Conservation (phyloP, 2,888 invertebrate genomes). For the Allolobophora icterica region DNA sequence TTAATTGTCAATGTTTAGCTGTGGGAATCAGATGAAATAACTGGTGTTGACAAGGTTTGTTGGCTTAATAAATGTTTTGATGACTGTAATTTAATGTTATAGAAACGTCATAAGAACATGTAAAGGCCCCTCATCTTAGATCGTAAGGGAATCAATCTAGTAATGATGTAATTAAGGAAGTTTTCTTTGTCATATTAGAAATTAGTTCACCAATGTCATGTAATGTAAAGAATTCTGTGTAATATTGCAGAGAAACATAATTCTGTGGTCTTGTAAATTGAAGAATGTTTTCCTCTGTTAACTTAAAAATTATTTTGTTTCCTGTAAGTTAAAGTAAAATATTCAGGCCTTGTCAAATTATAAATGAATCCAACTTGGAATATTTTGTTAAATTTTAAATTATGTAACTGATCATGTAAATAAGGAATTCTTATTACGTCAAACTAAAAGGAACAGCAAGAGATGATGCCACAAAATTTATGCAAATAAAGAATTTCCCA, state of each 20-base stretch:
- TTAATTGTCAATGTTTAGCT: not conserved
- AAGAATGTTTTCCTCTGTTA: not conserved
- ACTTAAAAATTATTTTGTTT: not conserved
- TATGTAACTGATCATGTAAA: not conserved
- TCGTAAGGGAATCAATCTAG: not conserved
- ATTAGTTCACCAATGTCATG: not conserved
- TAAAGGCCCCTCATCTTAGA: not conserved
- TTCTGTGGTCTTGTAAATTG: not conserved
- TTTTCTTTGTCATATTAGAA: not conserved
- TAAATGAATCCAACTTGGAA: not conserved
- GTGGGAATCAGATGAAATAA: not conserved
- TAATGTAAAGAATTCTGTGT: not conserved
- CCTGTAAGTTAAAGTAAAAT: not conserved
- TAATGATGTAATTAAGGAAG: not conserved
- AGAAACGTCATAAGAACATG: not conserved
- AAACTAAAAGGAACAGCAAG: not conserved
- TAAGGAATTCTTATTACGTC: not conserved
- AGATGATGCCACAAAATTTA: not conserved
- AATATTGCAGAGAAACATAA: not conserved
- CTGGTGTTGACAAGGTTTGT: not conserved
- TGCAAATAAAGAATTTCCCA: no score
- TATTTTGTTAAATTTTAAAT: not conserved
- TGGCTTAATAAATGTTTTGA: not conserved
- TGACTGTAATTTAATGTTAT: not conserved
- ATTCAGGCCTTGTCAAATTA: not conserved